These are phyloP conservation scores for Sceloporus undulatus DNA, from an alignment of 2,113 vertebrate genomes.

Conservation along the genomic window DNA sequence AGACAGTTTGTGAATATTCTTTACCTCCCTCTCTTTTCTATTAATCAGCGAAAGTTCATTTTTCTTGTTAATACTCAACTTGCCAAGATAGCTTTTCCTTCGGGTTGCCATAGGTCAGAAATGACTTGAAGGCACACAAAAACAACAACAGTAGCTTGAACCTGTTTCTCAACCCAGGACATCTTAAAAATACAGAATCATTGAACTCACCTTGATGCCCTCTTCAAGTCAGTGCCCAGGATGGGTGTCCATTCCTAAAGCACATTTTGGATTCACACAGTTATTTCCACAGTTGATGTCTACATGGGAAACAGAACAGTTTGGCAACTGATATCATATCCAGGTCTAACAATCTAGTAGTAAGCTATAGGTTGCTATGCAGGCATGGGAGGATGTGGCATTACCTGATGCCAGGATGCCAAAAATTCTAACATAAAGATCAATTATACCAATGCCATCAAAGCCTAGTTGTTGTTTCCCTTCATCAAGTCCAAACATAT, in stretches of 20 bases:
- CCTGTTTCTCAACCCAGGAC: too few relatives aligned
- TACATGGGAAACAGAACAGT: not conserved
- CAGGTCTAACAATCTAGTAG: not conserved
- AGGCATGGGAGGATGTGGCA: not conserved
- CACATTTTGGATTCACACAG: not conserved
- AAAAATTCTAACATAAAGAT: not conserved
- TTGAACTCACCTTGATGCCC: not conserved
- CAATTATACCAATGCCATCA: slow-evolving; percentile 12
- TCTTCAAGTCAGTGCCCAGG: too few relatives aligned
- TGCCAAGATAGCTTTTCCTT: too few relatives aligned
- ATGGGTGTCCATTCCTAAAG: not conserved
- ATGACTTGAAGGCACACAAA: too few relatives aligned
- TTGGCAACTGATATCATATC: too few relatives aligned
- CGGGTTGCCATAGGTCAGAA: too few relatives aligned
- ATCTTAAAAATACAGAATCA: not conserved
- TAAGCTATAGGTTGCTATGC: not conserved
- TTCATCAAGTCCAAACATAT: slow-evolving; percentile 16
- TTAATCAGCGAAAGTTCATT: too few relatives aligned
- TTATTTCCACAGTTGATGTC: not conserved
- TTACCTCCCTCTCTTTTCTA: too few relatives aligned
- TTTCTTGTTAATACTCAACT: too few relatives aligned
- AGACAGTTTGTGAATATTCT: too few relatives aligned
- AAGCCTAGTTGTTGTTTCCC: not conserved
- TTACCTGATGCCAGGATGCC: too few relatives aligned
- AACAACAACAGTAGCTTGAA: too few relatives aligned